Conservation (phyloP, 2,113 vertebrate species). For the Sinocyclocheilus maitianheensis region DNA sequence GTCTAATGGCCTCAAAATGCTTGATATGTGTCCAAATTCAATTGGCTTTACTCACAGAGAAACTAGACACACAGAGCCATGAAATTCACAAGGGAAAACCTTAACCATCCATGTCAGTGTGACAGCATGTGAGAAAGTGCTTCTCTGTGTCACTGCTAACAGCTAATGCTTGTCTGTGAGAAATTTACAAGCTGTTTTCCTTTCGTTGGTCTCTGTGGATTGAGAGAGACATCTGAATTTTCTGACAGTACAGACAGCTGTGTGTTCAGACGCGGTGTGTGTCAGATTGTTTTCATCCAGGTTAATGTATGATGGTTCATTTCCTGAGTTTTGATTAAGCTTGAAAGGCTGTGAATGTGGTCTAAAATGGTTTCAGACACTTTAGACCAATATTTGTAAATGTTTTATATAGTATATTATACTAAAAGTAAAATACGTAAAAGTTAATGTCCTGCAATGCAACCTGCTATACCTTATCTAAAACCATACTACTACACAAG, state of each 20-base stretch:
- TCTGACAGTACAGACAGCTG: no score
- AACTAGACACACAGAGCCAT: slow-evolving; percentile 57
- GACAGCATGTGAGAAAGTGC: slow-evolving; percentile 7
- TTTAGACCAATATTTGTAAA: background rate
- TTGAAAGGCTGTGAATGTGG: background rate
- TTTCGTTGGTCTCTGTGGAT: background rate
- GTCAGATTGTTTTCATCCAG: background rate
- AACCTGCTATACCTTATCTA: background rate
- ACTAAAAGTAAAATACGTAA: background rate
- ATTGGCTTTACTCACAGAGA: slow-evolving; percentile 60
- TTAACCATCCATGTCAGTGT: slow-evolving; percentile 54
- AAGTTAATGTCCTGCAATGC: background rate
- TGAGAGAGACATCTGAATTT: background rate
- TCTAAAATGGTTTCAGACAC: background rate
- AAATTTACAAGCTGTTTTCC: slow-evolving; percentile 47
- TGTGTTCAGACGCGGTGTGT: no score
- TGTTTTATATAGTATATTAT: background rate
- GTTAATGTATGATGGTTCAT: background rate
- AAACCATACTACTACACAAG: background rate
- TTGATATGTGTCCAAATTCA: slow-evolving; percentile 62
- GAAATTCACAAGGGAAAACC: slow-evolving; percentile 59
- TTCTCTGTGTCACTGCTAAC: background rate
- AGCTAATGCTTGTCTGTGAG: slow-evolving; percentile 54
- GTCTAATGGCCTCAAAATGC: slow-evolving; percentile 52
- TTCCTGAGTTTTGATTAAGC: background rate